Conservation (phyloP, 1,140 invertebrate species). For the Neomicropteryx cornuta region DNA sequence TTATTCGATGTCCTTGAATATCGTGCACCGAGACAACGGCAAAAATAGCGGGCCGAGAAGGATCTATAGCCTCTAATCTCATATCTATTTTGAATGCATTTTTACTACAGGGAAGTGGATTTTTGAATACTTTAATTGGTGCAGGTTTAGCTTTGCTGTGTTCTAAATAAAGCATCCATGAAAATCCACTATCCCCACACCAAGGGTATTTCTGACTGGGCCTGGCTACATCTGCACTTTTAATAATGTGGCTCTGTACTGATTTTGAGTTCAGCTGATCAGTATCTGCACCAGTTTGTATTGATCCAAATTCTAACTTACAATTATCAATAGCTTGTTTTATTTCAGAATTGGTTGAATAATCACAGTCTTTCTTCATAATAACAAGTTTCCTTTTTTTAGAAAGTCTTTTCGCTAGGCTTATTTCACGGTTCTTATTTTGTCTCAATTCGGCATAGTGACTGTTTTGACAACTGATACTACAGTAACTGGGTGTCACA, state of each 20-base stretch:
- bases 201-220: conserved; percentile 44
- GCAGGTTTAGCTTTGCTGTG: conserved; percentile 59
- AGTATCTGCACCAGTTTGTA: too few relatives aligned
- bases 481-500: conserved; percentile 58
- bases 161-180: conserved; percentile 64
- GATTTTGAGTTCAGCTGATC: too few relatives aligned
- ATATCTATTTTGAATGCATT: conserved; percentile 76
- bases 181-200: conserved; percentile 59
- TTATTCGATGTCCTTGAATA: conserved; percentile 68
- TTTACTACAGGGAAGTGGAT: conserved; percentile 60
- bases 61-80: conserved; percentile 91
- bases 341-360: too few relatives aligned
- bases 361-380: too few relatives aligned
- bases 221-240: not conserved
- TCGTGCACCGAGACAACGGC: conserved; percentile 82
- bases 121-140: conserved; percentile 66
- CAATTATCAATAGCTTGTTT: too few relatives aligned
- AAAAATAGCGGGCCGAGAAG: conserved; percentile 77
- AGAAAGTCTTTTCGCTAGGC: too few relatives aligned
- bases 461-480: conserved; percentile 34
- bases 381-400: too few relatives aligned
- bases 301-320: too few relatives aligned
- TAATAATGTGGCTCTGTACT: too few relatives aligned
- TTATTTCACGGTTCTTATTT: conserved; percentile 31
- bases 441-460: conserved; percentile 26